Evolutionary conservation across 2,113 vertebrate species (phyloP), one percentile per base, ranked within the genome.

Genomic region (Emydura subglobosa): DNA sequence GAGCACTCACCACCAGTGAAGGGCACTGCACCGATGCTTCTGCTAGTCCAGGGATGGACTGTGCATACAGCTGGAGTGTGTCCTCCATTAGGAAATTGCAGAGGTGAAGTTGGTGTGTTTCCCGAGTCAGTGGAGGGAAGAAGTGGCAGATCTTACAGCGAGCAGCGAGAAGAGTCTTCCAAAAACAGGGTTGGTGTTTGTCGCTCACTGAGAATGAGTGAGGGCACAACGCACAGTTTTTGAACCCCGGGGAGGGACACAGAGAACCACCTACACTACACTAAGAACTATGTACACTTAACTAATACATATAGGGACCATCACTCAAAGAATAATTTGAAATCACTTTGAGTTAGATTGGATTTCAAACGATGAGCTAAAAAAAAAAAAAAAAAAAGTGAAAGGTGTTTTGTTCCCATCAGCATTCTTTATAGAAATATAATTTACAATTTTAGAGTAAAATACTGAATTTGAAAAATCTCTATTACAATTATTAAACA

Each of bases 61-160:
- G 7, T 4, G 7, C n/a, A 72, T 21, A 13, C 4, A 9, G 14
- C 34, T 3, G 34, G 31, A 16, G 4, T 17, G 34, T 13, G 3
- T n/a, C 34, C 14, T 68, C 61, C 34, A 68, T 68, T n/a, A 72
- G 65, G n/a, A 72, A 39, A 13, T 68, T 31, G 34, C 34, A 34
- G 16, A 17, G 16, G 31, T 4, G 11, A 68, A 68, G 31, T 7
- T 68, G 61, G 61, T 17, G 3, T 17, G 8, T 14, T 68, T 68
- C 61, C 7, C 31, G 34, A 68, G 61, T n/a, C 3, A 2, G 34
- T 6, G 6, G n/a, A 72, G n/a, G 19, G 65, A 72, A 72, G 34
- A n/a, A 39, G 17, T 19, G 39, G 10, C 10, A n/a, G n/a, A 10
- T 72, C n/a, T 72, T 10, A 19, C 17, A 72, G 61, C 10, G n/a